Conservation (phyloP, 2,888 invertebrate genomes). For the Eupithecia subfuscata region DNA sequence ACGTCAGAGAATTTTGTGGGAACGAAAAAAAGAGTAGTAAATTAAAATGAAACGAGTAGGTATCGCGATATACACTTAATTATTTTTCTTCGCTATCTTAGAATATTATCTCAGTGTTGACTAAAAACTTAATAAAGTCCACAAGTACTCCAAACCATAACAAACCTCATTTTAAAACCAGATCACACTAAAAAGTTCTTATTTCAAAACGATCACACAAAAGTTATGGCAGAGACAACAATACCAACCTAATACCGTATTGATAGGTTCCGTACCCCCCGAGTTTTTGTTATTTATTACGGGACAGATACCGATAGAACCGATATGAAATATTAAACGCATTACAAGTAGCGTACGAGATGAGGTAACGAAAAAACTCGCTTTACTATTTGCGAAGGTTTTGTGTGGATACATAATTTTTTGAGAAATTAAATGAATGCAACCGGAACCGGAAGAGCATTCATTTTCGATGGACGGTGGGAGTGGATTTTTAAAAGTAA, state of each 20-base stretch:
- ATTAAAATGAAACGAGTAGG: background rate
- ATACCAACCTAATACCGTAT: constrained; percentile 77
- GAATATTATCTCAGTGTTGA: too few species aligned
- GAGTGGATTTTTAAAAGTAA: too few species aligned
- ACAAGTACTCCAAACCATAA: background rate
- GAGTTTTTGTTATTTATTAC: constrained; percentile 80
- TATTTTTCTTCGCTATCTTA: too few species aligned
- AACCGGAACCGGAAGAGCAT: too few species aligned
- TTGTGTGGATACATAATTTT: constrained; percentile 49
- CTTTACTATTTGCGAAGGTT: constrained; percentile 59
- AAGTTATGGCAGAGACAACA: constrained; percentile 55
- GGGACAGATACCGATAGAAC: constrained; percentile 76
- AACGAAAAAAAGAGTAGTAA: background rate
- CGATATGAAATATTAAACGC: constrained; percentile 84
- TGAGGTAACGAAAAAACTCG: constrained; percentile 79
- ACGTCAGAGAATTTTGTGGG: background rate
- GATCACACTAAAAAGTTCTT: constrained; percentile 25
- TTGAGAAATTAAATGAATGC: too few species aligned
- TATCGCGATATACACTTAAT: too few species aligned
- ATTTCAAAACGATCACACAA: constrained; percentile 28
- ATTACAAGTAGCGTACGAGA: constrained; percentile 82
- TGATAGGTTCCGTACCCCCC: constrained; percentile 74
- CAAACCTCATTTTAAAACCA: constrained; percentile 24
- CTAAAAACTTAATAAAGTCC: background rate
- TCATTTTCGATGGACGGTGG: too few species aligned